Percentiles rank a stretch among this genome's conserved stretches.
These are phyloP conservation scores for Microcebus griseorufus DNA, from an alignment of 2,113 vertebrate genomes.

Conservation along the genomic window DNA sequence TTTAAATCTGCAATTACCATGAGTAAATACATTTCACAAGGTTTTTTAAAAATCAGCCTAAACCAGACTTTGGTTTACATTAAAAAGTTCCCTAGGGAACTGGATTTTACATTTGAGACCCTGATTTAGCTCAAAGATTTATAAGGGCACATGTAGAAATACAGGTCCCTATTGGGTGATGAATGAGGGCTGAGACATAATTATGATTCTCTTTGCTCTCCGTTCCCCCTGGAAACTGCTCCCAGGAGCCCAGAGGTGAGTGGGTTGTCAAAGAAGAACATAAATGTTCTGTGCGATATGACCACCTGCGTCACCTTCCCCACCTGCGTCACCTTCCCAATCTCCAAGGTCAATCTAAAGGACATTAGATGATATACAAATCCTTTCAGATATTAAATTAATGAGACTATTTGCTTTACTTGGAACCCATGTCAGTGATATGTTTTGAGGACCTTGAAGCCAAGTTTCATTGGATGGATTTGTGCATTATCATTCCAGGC, in stretches of 20 bases:
- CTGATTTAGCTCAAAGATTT: conserved; percentile 70
- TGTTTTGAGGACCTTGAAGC: background rate
- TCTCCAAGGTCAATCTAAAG: background rate
- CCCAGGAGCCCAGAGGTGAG: conserved; percentile 54
- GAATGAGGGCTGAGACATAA: conserved; percentile 58
- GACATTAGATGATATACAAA: background rate
- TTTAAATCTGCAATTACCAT: conserved; percentile 46
- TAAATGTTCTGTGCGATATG: background rate
- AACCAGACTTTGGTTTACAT: conserved; percentile 63
- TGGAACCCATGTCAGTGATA: background rate
- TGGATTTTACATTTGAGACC: conserved; percentile 67
- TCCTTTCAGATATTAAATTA: background rate
- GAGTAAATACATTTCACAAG: conserved; percentile 50
- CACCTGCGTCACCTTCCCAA: conserved; percentile 16
- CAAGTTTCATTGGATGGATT: background rate
- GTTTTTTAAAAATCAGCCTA: conserved; percentile 31
- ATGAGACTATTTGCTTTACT: background rate
- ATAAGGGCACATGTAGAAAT: conserved; percentile 76
- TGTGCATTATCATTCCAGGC: background rate
- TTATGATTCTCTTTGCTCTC: conserved; percentile 66
- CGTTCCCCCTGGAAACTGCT: conserved; percentile 56
- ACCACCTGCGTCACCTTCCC: conserved; percentile 22
- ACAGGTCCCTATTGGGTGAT: conserved; percentile 73
- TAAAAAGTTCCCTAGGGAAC: conserved; percentile 55
- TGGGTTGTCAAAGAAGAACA: conserved; percentile 30